Evolutionary conservation across 2,888 invertebrate genomes (phyloP).

Genomic region (Julus scandinavius): DNA sequence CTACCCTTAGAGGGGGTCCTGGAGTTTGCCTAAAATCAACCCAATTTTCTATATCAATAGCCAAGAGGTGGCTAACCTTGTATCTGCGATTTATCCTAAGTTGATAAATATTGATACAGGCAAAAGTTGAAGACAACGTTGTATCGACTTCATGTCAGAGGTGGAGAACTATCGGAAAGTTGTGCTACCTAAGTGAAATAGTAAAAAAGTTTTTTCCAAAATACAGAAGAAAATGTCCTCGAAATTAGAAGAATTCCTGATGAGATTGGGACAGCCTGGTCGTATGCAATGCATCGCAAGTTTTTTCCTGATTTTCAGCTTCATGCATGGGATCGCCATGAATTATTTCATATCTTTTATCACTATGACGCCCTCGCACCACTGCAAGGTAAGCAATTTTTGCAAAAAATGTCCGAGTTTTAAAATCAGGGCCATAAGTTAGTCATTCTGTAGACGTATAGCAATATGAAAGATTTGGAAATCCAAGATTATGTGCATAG

Average conservation of each 20-base stretch:
- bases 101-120: no score
- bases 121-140: neutral
- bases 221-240: neutral
- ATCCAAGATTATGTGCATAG: no score
- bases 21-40: neutral
- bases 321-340: slow-evolving; percentile 31
- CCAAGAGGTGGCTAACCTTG: slow-evolving; percentile 10
- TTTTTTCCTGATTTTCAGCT: slow-evolving; percentile 42
- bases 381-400: slow-evolving; percentile 54
- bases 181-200: neutral
- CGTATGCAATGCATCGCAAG: slow-evolving; percentile 36
- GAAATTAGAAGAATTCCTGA: slow-evolving; percentile 47
- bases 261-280: slow-evolving; percentile 48
- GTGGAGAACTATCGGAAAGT: no score
- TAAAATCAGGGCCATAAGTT: no score
- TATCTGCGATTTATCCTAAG: neutral
- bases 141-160: no score
- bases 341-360: slow-evolving; percentile 51
- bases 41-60: neutral
- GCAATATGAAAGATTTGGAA: no score
- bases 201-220: neutral
- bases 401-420: neutral
- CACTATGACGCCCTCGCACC: slow-evolving; percentile 50
- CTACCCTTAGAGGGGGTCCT: neutral
- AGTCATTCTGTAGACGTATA: no score